Evolutionary conservation across 1,140 invertebrate genomes (phyloP).

Genomic region (Lasioglossum baleicum): DNA sequence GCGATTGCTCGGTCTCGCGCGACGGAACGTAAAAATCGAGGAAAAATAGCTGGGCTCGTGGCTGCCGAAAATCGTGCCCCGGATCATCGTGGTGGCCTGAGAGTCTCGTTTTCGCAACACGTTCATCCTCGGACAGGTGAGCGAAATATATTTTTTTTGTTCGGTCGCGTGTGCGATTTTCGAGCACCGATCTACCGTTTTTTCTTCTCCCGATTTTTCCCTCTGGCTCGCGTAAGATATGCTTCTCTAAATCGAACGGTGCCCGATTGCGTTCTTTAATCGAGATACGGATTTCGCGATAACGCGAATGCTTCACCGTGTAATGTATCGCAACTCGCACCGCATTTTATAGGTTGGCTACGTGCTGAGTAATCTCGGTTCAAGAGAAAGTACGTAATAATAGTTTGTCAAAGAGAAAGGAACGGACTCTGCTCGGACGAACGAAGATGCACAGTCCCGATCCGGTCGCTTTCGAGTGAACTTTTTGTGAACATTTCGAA

Average conservation of each 20-base stretch:
- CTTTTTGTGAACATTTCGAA: neutral
- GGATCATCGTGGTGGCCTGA: slow-evolving; percentile 28
- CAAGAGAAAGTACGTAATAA: slow-evolving; percentile 39
- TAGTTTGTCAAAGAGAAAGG: slow-evolving; percentile 26
- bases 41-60: slow-evolving; percentile 10
- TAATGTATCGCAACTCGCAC: slow-evolving; percentile 16
- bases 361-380: neutral
- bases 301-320: neutral
- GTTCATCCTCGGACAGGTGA: slow-evolving; percentile 40
- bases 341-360: slow-evolving; percentile 43
- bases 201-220: neutral
- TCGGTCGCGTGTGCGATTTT: neutral
- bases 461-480: neutral
- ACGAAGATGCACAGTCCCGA: neutral
- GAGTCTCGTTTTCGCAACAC: slow-evolving; percentile 9
- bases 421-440: neutral
- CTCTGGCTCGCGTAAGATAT: no score
- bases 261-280: neutral
- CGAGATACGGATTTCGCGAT: neutral
- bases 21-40: neutral
- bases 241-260: no score
- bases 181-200: neutral
- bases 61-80: slow-evolving; percentile 21
- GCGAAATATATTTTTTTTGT: slow-evolving; percentile 10
- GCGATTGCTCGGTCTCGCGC: neutral